phyloP scores from a whole-genome alignment of 1,140 invertebrate species.

The Leucophenga varia region DNA sequence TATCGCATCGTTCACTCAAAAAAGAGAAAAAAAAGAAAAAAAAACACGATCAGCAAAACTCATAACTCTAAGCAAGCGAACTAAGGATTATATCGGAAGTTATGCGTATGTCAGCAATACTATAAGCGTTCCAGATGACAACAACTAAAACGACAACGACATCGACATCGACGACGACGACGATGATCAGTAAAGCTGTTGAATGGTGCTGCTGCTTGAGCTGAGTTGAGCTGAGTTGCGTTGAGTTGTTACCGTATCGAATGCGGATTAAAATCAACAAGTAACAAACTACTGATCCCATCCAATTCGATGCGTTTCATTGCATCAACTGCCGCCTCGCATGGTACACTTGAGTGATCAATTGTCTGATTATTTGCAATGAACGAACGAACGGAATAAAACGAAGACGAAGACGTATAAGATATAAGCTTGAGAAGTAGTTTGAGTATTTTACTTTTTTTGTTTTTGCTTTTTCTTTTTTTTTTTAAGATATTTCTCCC shows the following conservation, averaged over 20 bases:
- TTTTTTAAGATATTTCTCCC: no score
- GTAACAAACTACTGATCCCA: slow-evolving; percentile 37
- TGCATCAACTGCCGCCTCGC: no score
- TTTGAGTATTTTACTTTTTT: no score
- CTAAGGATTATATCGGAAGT: slow-evolving; percentile 49
- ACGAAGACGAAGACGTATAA: no score
- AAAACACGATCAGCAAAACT: not conserved
- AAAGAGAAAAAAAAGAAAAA: not conserved
- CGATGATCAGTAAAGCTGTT: slow-evolving; percentile 20
- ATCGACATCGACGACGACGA: not conserved
- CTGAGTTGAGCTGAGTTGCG: slow-evolving; percentile 34
- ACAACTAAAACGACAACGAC: slow-evolving; percentile 1
- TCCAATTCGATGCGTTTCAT: no score
- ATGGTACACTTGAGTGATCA: no score
- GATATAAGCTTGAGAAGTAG: no score
- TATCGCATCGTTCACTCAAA: slow-evolving; percentile 33
- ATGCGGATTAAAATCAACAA: slow-evolving; percentile 50
- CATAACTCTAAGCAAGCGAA: slow-evolving; percentile 35
- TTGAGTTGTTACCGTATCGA: slow-evolving; percentile 52
- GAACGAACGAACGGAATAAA: no score
- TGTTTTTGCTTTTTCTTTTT: no score
- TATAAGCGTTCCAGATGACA: no score
- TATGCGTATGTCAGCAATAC: slow-evolving; percentile 43
- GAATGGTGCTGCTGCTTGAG: slow-evolving; percentile 24
- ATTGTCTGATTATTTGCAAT: no score